A percentile compares a stretch with the other conserved stretches of the same genome.
These are phyloP conservation scores for Drosophila cardini DNA, from an alignment of 1,140 invertebrate genomes.

Conservation along the genomic window DNA sequence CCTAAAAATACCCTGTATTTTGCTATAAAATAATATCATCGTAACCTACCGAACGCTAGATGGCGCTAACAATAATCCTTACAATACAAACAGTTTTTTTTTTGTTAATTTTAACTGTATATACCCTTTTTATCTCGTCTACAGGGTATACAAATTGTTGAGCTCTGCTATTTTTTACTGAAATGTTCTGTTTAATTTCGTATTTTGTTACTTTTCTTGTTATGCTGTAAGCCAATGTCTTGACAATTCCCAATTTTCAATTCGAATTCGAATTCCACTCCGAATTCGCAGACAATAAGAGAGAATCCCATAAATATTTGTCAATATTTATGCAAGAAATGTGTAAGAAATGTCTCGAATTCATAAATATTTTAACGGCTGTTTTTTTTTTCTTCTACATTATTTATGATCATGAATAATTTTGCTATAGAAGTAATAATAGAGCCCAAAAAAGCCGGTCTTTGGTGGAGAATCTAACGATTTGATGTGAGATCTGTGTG, in stretches of 20 bases:
- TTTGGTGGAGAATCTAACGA: conserved; percentile 2
- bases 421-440: conserved; percentile 18
- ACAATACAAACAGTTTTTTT: too few species aligned
- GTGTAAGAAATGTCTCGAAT: conserved; percentile 66
- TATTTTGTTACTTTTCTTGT: conserved; percentile 20
- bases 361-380: conserved; percentile 74
- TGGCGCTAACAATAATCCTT: background rate
- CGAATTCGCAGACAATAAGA: conserved; percentile 5
- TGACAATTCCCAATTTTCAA: too few species aligned
- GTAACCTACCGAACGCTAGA: too few species aligned
- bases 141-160: conserved; percentile 23
- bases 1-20: background rate
- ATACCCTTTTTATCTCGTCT: too few species aligned
- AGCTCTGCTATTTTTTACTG: conserved; percentile 62
- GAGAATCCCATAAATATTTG: conserved; percentile 1
- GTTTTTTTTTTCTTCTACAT: conserved; percentile 18
- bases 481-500: background rate
- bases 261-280: conserved; percentile 8
- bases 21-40: background rate
- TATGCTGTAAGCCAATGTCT: conserved; percentile 37
- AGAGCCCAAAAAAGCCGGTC: conserved; percentile 3
- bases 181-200: conserved; percentile 42
- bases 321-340: conserved; percentile 42
- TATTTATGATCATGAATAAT: conserved; percentile 59
- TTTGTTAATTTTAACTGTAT: background rate